These are phyloP conservation scores for Drosophila subquinaria DNA, from an alignment of 2,888 invertebrate genomes.

Conservation along the genomic window DNA sequence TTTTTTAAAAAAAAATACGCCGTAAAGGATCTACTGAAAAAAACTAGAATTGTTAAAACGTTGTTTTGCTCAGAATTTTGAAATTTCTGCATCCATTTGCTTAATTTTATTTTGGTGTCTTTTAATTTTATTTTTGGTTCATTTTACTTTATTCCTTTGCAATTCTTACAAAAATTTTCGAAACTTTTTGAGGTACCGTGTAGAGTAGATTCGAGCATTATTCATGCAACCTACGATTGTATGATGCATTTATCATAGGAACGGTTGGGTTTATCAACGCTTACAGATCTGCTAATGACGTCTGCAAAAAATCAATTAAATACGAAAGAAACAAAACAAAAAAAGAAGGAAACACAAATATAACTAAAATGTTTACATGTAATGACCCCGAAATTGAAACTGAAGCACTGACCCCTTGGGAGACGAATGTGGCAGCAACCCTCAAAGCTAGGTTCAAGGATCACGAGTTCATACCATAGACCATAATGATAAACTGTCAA, in stretches of 20 bases:
- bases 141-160: too few species aligned
- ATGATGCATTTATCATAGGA: slow-evolving; percentile 44
- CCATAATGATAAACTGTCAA: slow-evolving; percentile 69
- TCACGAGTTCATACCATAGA: slow-evolving; percentile 4
- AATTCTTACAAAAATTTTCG: too few species aligned
- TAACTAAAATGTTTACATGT: slow-evolving; percentile 52
- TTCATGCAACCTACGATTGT: background rate
- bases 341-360: background rate
- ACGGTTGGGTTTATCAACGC: slow-evolving; percentile 41
- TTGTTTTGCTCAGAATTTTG: too few species aligned
- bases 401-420: slow-evolving; percentile 8
- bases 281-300: slow-evolving; percentile 60
- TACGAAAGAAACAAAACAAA: slow-evolving; percentile 22
- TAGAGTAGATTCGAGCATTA: background rate
- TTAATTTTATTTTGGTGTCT: too few species aligned
- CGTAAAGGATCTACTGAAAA: too few species aligned
- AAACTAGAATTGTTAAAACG: too few species aligned
- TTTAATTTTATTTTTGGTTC: too few species aligned
- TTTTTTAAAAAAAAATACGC: too few species aligned
- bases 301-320: slow-evolving; percentile 75
- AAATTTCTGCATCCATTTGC: too few species aligned
- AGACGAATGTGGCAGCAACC: slow-evolving; percentile 6
- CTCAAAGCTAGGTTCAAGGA: slow-evolving; percentile 31
- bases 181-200: too few species aligned
- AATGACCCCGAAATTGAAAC: slow-evolving; percentile 45